Evolutionary conservation across 2,888 invertebrate genomes (phyloP), one percentile per base, ranked within the genome.

Genomic region (Teleogryllus oceanicus): DNA sequence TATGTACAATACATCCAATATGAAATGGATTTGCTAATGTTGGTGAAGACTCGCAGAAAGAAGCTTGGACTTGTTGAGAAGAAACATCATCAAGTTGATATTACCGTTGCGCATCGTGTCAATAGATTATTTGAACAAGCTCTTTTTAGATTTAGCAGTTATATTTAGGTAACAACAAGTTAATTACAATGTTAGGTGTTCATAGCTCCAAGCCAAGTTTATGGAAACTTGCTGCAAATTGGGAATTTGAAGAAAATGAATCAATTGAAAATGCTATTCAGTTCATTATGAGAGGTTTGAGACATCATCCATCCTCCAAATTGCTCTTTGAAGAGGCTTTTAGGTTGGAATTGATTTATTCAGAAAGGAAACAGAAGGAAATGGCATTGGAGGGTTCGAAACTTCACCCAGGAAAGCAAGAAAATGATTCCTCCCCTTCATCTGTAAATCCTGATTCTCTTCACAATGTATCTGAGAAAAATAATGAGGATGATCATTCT

Each of bases 191-290:
- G 87, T 85, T 90, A 8, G 85, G 93, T 91, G 89, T 92, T 12
- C 94, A 95, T 85, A 91, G 92, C 18, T 91, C 93, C 79, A 92
- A 92, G 83, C 92, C 93, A 16, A 90, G 92, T 83, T 88, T 93
- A 82, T 97, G 96, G 95, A 90, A 92, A 80, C 87, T 93, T 83
- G 95, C 96, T 1, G 94, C 94, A 13, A 91, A 91, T 83, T 95
- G 92, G 92, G 94, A 95, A 86, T 90, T 91, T 79, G 91, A 93
- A 84, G 92, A 92, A 82, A 90, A 90, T 82, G 88, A 91, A 51
- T 92, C 93, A 83, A 85, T 92, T 16, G 90, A 92, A 37, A 92
- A 89, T 83, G 94, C 95, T 1, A 90, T 94, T 83, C 90, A 89
- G 81, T 90, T 94, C 82, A 88, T 96, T 21, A 88, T 95, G 76